Evolutionary conservation across 2,888 invertebrate genomes (phyloP).

Genomic region (Meta bourneti): DNA sequence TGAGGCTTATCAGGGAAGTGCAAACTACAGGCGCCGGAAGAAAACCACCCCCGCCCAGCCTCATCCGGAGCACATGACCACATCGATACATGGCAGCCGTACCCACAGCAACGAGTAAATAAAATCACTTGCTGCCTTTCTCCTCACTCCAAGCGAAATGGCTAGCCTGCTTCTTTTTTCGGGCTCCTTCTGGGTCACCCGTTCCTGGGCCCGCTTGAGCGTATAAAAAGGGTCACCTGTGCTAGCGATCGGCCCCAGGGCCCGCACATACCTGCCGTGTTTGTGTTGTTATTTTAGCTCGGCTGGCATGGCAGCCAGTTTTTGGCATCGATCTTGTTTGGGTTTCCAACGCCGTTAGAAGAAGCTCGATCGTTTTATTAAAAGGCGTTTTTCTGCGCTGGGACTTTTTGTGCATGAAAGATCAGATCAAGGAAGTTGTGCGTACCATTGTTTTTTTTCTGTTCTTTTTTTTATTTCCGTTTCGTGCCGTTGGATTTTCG

Average conservation of each 20-base stretch:
- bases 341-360: constrained; percentile 38
- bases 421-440: constrained; percentile 51
- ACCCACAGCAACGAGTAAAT: constrained; percentile 66
- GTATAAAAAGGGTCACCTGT: constrained; percentile 74
- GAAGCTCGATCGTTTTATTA: constrained; percentile 22
- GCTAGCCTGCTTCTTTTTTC: constrained; percentile 16
- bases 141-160: constrained; percentile 8
- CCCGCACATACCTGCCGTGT: constrained; percentile 45
- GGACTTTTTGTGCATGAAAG: constrained; percentile 27
- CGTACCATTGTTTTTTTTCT: constrained; percentile 2
- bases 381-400: background rate
- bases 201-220: constrained; percentile 61
- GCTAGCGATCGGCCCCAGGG: constrained; percentile 32
- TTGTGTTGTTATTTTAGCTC: constrained; percentile 70
- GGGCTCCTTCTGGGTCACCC: constrained; percentile 46
- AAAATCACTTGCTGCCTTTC: constrained; percentile 41
- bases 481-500: constrained; percentile 57
- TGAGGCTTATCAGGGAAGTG: constrained; percentile 73
- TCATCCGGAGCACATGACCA: constrained; percentile 71
- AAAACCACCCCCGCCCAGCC: constrained; percentile 43
- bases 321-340: constrained; percentile 72
- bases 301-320: constrained; percentile 61
- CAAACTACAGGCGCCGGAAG: constrained; percentile 71
- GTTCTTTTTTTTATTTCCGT: constrained; percentile 22
- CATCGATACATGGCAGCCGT: constrained; percentile 52